These are phyloP conservation scores for Venusia cambrica DNA, from an alignment of 2,888 invertebrate species.

Conservation along the genomic window DNA sequence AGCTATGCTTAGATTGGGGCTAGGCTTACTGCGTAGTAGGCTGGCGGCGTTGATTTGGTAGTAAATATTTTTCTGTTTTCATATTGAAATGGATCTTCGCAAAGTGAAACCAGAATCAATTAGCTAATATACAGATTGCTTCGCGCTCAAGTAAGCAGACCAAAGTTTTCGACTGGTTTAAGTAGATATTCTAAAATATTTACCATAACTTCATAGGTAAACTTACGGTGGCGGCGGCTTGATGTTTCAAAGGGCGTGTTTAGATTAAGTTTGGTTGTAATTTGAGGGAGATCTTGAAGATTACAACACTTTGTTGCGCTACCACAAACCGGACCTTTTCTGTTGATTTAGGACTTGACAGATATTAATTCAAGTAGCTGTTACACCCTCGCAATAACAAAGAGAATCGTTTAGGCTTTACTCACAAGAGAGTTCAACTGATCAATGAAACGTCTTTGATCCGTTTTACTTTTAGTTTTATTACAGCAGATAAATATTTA, in stretches of 20 bases:
- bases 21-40: no score
- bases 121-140: no score
- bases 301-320: constrained; percentile 62
- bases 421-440: constrained; percentile 14
- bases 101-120: constrained; percentile 18
- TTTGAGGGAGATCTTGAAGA: constrained; percentile 70
- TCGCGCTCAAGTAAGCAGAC: no score
- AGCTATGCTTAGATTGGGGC: no score
- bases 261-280: constrained; percentile 68
- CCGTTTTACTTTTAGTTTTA: no score
- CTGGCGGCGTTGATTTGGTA: no score
- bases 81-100: no score
- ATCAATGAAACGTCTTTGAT: no score
- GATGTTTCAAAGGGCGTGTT: constrained; percentile 43
- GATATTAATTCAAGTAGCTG: constrained; percentile 54
- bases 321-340: constrained; percentile 48
- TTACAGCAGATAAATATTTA: no score
- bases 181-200: constrained; percentile 6
- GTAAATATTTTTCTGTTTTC: no score
- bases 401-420: constrained; percentile 22
- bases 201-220: constrained; percentile 21
- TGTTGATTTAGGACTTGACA: constrained; percentile 73
- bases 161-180: no score
- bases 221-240: constrained; percentile 6
- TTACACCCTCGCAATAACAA: constrained; percentile 39